Evolutionary conservation across 2,113 vertebrate genomes (phyloP).

Genomic region (Arizona elegans): DNA sequence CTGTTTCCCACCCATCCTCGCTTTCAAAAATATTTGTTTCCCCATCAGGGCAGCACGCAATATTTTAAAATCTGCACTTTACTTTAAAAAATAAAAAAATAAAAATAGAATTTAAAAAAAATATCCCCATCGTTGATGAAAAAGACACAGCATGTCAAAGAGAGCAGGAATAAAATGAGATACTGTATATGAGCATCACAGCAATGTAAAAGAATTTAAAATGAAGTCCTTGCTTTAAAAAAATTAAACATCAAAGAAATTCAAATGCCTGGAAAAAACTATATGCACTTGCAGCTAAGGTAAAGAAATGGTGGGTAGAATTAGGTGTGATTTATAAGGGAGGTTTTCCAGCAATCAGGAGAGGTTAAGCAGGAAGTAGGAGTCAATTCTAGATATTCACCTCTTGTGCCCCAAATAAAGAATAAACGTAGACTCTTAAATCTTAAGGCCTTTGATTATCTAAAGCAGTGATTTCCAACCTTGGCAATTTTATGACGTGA

Average conservation of each 20-base stretch:
- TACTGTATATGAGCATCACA: background rate
- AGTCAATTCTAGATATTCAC: background rate
- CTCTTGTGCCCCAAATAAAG: background rate
- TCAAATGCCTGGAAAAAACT: background rate
- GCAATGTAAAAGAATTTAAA: background rate
- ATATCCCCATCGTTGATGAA: background rate
- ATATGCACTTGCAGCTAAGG: background rate
- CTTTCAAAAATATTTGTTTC: background rate
- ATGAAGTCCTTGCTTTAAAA: background rate
- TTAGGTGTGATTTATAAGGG: background rate
- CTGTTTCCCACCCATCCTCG: fast-evolving
- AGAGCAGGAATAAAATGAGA: background rate
- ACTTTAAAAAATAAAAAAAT: background rate
- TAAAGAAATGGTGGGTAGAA: background rate
- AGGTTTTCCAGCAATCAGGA: background rate
- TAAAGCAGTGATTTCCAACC: too few relatives aligned
- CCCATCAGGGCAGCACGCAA: background rate
- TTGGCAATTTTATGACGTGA: too few relatives aligned
- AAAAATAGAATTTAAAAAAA: background rate
- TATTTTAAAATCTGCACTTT: background rate
- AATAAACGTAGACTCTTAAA: background rate
- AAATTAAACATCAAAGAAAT: background rate
- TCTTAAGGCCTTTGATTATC: too few relatives aligned
- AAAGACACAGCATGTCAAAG: background rate
- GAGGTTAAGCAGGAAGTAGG: background rate